phyloP scores from a whole-genome alignment of 2,113 vertebrate species.

The Pygoscelis adeliae region DNA sequence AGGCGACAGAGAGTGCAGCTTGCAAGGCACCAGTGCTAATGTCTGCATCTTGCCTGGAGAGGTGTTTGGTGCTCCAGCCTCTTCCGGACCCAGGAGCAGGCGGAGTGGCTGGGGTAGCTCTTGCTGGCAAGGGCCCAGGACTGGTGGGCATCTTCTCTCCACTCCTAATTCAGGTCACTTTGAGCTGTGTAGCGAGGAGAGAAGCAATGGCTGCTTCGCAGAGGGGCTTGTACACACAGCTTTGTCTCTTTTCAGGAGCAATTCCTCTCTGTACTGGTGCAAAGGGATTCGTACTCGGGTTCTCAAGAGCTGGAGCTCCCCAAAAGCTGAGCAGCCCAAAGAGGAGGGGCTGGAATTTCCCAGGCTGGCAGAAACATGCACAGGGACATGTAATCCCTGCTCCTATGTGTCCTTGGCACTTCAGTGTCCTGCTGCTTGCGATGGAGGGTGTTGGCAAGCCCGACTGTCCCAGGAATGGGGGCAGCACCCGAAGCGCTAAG shows the following conservation, averaged over 20 bases:
- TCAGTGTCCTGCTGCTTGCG: not conserved
- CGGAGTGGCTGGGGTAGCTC: not conserved
- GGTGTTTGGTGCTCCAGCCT: not conserved
- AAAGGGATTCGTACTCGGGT: not conserved
- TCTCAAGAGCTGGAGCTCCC: not conserved
- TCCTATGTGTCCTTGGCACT: accelerated
- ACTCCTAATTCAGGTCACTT: not conserved
- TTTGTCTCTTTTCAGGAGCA: not conserved
- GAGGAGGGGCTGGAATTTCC: not conserved
- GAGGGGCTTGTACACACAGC: not conserved
- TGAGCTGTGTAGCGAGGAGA: not conserved
- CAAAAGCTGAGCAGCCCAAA: not conserved
- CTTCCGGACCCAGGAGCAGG: not conserved
- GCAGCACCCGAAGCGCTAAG: not conserved
- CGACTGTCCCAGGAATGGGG: not conserved
- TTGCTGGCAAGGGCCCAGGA: not conserved
- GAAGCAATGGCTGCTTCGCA: not conserved
- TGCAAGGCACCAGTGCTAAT: not conserved
- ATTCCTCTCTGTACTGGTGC: no score
- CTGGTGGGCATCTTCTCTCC: not conserved
- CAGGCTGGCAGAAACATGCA: not conserved
- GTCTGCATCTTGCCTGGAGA: not conserved
- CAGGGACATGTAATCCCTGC: not conserved
- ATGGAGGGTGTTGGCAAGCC: not conserved
- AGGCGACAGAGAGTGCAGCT: not conserved